A percentile compares a stretch with the other conserved stretches of the same genome.
Conservation (phyloP, 2,797 vertebrate species). For the Cuniculus paca region DNA sequence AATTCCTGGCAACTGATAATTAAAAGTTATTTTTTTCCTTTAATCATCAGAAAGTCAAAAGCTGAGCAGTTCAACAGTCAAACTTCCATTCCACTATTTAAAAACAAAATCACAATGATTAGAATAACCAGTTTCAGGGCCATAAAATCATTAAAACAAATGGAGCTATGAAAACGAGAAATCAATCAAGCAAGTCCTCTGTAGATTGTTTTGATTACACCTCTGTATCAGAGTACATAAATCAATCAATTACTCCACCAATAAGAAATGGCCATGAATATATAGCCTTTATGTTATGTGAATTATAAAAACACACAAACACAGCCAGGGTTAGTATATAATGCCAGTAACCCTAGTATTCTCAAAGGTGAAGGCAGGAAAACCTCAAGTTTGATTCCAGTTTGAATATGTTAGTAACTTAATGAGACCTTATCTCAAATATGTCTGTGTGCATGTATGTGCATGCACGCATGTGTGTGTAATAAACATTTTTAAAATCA, state of each 20-base stretch:
- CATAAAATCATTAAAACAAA: slow-evolving; percentile 64
- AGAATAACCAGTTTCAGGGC: slow-evolving; percentile 26
- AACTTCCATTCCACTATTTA: neutral
- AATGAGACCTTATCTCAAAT: neutral
- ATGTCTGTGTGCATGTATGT: neutral
- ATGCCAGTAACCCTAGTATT: neutral
- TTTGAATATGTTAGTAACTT: neutral
- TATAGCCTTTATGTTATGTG: neutral
- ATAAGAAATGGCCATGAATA: neutral
- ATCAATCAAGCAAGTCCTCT: slow-evolving; percentile 12
- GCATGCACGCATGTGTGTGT: neutral
- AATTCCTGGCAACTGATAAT: neutral
- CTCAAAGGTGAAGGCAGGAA: neutral
- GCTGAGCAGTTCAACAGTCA: neutral
- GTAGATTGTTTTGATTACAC: slow-evolving; percentile 51
- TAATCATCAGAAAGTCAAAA: slow-evolving; percentile 24
- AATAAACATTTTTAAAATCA: neutral
- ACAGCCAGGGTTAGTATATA: neutral
- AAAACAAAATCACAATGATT: slow-evolving; percentile 45
- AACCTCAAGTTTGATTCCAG: neutral
- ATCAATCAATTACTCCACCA: neutral
- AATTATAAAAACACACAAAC: neutral
- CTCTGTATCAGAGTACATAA: neutral
- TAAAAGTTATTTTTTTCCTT: neutral
- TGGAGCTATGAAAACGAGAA: neutral